These are phyloP conservation scores for Dexiosoma caninum DNA, from an alignment of 2,888 invertebrate species.

Conservation along the genomic window DNA sequence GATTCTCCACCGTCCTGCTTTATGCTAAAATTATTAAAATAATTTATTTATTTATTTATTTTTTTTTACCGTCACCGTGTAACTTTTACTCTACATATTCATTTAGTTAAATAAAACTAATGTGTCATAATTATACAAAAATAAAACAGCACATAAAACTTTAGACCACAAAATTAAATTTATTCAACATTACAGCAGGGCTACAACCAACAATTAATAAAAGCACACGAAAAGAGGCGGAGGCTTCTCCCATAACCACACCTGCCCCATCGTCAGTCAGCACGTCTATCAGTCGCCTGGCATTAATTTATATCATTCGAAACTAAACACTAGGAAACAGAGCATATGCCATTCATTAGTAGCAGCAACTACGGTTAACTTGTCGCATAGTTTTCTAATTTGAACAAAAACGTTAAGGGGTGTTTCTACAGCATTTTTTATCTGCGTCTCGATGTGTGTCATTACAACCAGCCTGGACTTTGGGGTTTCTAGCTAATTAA, in stretches of 20 bases:
- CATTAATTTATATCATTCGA: slow-evolving; percentile 5
- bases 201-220: slow-evolving; percentile 19
- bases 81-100: not conserved
- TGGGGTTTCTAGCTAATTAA: slow-evolving; percentile 75
- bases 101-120: slow-evolving; percentile 44
- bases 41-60: slow-evolving; percentile 35
- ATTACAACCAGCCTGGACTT: slow-evolving; percentile 57
- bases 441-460: not conserved
- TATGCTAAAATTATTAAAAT: slow-evolving; percentile 14
- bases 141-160: slow-evolving; percentile 45
- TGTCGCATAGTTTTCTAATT: slow-evolving; percentile 43
- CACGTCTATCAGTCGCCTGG: not conserved
- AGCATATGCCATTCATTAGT: slow-evolving; percentile 12
- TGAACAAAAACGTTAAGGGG: slow-evolving; percentile 29
- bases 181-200: slow-evolving; percentile 16
- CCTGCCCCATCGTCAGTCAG: not conserved
- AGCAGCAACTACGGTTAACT: not conserved
- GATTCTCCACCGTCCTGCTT: not conserved
- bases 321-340: slow-evolving; percentile 35
- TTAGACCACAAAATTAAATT: slow-evolving; percentile 38
- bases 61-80: slow-evolving; percentile 12
- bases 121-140: slow-evolving; percentile 50
- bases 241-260: not conserved
- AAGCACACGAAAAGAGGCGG: not conserved
- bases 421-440: slow-evolving; percentile 9